Evolutionary conservation across 2,888 invertebrate genomes (phyloP).

Genomic region (Aporophyla lueneburgensis): DNA sequence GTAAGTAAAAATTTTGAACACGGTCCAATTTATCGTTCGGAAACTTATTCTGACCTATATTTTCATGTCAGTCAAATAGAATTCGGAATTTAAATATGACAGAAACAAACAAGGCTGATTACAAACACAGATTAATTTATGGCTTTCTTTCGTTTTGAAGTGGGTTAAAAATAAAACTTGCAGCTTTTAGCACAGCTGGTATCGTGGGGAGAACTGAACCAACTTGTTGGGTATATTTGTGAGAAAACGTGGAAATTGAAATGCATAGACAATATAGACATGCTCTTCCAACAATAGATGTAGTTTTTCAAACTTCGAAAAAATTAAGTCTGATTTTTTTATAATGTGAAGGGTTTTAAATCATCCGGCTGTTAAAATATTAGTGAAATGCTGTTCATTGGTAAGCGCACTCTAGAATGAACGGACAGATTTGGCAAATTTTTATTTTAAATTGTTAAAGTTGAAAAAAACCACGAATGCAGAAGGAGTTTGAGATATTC

Average conservation of each 20-base stretch:
- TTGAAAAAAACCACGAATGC: too few relatives aligned
- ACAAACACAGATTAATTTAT: constrained; percentile 70
- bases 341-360: not conserved
- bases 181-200: constrained; percentile 57
- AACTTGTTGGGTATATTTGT: constrained; percentile 29
- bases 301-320: not conserved
- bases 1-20: constrained; percentile 23
- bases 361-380: not conserved
- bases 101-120: constrained; percentile 61
- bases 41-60: constrained; percentile 30
- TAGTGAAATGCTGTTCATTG: too few relatives aligned
- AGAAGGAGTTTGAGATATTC: too few relatives aligned
- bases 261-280: not conserved
- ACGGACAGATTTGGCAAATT: not conserved
- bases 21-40: constrained; percentile 16
- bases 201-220: constrained; percentile 39
- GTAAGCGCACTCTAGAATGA: too few relatives aligned
- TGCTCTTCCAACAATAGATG: not conserved
- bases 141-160: constrained; percentile 69
- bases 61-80: constrained; percentile 38
- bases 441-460: too few relatives aligned
- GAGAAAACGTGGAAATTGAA: not conserved
- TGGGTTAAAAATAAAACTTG: constrained; percentile 73
- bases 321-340: not conserved
- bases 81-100: constrained; percentile 45